Base-by-base conservation (phyloP, 2,797 vertebrate species). In the Karalla daura region DNA sequence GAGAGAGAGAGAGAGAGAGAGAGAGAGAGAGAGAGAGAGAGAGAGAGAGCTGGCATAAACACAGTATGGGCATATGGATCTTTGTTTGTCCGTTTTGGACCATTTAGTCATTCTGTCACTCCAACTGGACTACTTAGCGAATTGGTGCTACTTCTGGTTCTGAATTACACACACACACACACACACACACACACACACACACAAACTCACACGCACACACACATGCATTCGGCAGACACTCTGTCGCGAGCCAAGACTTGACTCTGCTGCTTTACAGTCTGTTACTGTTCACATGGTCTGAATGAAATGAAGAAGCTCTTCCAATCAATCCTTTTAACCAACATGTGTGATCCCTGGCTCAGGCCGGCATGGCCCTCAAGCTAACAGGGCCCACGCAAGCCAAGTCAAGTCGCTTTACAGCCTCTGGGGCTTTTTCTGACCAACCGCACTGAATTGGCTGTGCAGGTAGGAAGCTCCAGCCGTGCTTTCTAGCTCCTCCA, bases 41-140 rank as follows among this genome's bases (percentile, higher is more conserved):
- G 60, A 55, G 71, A 67, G 75, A 59, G 64, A 44, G 75, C 77
- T 92, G 91, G 93, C 91, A 90, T 74, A 61, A 69, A 62, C 72
- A 77, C 80, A 89, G 65, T 72, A 49, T 81, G 81, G 86, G 86
- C 93, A 93, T 94, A 93, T 92, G 93, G 89, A 90, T 89, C 89
- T 91, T 89, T 90, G 87, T 92, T 91, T 81, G 74, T 76, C 76
- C 85, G 79, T 89, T 91, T 91, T 91, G 90, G 89, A 90, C 86
- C 90, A 87, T 93, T 91, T 92, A 88, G 89, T 90, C 90, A 93
- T 89, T 87, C 89, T 86, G 83, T 85, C 86, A 86, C 84, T 89
- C 81, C 80, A 88, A 90, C 86, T 87, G 89, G 90, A 88, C 83
- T 88, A 91, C 89, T 91, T 89, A 92, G 83, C 47, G 86, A 88